Percentiles rank a stretch among this genome's conserved stretches.
Evolutionary conservation across 2,888 invertebrate species (phyloP).

Genomic region (Proisotoma minuta): DNA sequence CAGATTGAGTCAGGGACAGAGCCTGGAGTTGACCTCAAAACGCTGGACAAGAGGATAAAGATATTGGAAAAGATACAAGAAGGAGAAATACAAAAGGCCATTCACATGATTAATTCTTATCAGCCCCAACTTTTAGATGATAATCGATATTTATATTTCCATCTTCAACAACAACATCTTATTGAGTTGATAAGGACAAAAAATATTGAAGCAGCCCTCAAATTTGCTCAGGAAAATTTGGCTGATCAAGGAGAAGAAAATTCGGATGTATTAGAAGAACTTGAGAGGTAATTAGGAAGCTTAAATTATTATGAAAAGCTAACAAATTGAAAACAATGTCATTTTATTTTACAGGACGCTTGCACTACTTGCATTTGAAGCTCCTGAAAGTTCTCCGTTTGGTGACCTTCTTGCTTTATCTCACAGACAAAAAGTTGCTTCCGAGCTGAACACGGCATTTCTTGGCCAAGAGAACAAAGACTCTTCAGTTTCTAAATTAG

Average conservation of each 20-base stretch:
- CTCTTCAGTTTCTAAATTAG: conserved; percentile 83
- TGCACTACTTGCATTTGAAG: conserved; percentile 92
- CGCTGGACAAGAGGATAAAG: conserved; percentile 83
- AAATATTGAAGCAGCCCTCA: conserved; percentile 78
- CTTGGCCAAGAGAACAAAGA: conserved; percentile 88
- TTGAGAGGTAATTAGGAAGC: conserved; percentile 50
- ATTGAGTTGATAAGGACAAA: conserved; percentile 81
- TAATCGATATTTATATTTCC: conserved; percentile 91
- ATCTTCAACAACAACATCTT: conserved; percentile 86
- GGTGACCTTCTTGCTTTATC: conserved; percentile 87
- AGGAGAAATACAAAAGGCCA: conserved; percentile 88
- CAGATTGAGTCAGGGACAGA: conserved; percentile 86
- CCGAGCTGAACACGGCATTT: conserved; percentile 96
- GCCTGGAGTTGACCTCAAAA: conserved; percentile 72
- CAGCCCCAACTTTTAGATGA: conserved; percentile 93
- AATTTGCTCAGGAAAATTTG: conserved; percentile 83
- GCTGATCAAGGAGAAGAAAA: conserved; percentile 84
- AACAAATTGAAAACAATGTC: not conserved
- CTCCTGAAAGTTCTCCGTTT: conserved; percentile 90
- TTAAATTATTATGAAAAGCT: not conserved
- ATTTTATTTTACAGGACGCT: conserved; percentile 61
- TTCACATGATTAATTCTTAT: conserved; percentile 84
- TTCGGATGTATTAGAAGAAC: conserved; percentile 56
- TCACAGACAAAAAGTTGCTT: conserved; percentile 93
- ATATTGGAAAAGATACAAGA: conserved; percentile 91